Evolutionary conservation across 2,888 invertebrate genomes (phyloP).

Genomic region (Drosophila demipolita): DNA sequence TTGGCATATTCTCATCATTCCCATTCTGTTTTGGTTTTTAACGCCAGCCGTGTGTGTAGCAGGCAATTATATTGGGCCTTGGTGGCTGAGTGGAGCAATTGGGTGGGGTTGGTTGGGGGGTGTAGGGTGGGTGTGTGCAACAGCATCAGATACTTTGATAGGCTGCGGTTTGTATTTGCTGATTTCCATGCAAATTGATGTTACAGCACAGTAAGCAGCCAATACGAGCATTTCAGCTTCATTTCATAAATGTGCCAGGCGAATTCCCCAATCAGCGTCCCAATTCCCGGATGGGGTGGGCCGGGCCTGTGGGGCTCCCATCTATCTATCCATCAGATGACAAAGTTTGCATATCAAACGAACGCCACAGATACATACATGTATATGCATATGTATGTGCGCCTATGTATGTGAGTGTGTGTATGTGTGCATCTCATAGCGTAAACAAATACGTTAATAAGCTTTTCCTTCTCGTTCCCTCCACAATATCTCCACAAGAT

Average conservation of each 20-base stretch:
- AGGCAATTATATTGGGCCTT: conserved; percentile 3
- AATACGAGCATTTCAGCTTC: conserved; percentile 68
- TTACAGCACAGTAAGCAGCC: conserved; percentile 77
- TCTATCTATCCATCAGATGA: conserved; percentile 40
- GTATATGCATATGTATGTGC: neutral
- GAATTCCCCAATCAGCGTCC: conserved; percentile 61
- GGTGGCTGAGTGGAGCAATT: neutral
- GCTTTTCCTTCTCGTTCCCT: neutral
- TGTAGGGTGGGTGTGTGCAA: neutral
- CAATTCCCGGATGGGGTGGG: conserved; percentile 26
- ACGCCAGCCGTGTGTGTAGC: neutral
- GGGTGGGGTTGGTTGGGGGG: neutral
- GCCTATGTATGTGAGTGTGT: neutral
- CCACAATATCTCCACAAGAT: conserved; percentile 2
- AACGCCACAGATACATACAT: conserved; percentile 19
- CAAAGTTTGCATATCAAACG: conserved; percentile 73
- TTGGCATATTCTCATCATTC: neutral
- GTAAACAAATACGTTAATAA: conserved; percentile 28
- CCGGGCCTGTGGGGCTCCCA: neutral
- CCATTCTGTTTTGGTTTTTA: neutral
- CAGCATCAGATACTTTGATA: conserved; percentile 53
- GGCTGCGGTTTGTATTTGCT: conserved; percentile 49
- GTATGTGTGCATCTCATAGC: conserved; percentile 22
- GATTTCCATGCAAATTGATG: conserved; percentile 77
- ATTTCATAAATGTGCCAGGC: conserved; percentile 65